Evolutionary conservation across 2,797 vertebrate genomes (phyloP).

Genomic region (Syndactyla subalaris): DNA sequence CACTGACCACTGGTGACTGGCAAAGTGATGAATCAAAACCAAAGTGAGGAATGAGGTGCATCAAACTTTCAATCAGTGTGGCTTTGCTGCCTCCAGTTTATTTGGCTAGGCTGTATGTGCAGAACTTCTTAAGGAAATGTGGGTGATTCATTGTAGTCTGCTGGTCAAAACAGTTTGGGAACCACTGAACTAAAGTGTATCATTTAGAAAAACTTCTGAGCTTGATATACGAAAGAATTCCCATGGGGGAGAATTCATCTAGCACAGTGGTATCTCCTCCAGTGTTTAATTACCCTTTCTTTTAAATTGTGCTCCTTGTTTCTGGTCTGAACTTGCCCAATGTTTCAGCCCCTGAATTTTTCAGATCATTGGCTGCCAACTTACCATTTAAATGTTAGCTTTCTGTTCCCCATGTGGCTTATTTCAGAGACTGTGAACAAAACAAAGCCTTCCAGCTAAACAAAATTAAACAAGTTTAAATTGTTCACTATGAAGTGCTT

Average conservation of each 20-base stretch:
- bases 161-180: neutral
- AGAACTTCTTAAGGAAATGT: neutral
- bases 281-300: neutral
- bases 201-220: neutral
- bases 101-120: neutral
- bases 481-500: neutral
- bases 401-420: neutral
- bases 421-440: neutral
- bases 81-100: neutral
- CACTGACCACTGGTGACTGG: neutral
- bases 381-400: neutral
- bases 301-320: neutral
- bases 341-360: neutral
- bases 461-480: neutral
- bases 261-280: neutral
- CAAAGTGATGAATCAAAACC: neutral
- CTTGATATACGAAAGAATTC: neutral
- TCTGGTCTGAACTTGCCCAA: neutral
- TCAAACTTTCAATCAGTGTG: neutral
- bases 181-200: neutral
- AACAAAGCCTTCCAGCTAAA: neutral
- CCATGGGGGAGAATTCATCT: neutral
- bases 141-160: neutral
- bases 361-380: neutral
- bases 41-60: neutral